Conservation (phyloP, 2,888 invertebrate species). For the Acanthopleura granulata region DNA sequence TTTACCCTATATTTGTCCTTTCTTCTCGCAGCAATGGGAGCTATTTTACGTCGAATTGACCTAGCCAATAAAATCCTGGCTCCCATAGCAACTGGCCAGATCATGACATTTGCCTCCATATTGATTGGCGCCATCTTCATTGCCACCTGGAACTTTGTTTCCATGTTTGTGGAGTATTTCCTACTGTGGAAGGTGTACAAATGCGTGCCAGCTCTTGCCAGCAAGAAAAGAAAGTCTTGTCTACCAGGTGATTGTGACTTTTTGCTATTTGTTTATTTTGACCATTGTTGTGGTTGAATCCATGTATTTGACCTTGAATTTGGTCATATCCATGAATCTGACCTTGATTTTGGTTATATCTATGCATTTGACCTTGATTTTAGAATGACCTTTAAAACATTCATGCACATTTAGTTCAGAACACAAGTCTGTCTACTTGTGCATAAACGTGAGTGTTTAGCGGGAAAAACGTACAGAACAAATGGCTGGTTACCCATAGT, state of each 20-base stretch:
- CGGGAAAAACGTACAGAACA: too few relatives aligned
- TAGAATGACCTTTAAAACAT: too few relatives aligned
- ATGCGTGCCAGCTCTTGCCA: constrained; percentile 59
- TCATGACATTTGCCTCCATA: constrained; percentile 55
- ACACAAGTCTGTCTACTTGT: too few relatives aligned
- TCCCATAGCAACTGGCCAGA: constrained; percentile 69
- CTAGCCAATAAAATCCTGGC: constrained; percentile 68
- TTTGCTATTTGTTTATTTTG: too few relatives aligned
- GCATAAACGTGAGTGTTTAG: too few relatives aligned
- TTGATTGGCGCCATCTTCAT: constrained; percentile 47
- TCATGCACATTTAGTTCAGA: too few relatives aligned
- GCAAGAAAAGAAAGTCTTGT: constrained; percentile 27
- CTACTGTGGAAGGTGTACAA: constrained; percentile 66
- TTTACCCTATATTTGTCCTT: not conserved
- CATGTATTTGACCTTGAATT: too few relatives aligned
- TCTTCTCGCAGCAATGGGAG: constrained; percentile 66
- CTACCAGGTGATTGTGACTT: not conserved
- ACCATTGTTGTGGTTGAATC: too few relatives aligned
- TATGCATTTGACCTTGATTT: too few relatives aligned
- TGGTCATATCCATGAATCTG: too few relatives aligned
- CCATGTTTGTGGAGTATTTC: constrained; percentile 67
- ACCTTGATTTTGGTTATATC: too few relatives aligned
- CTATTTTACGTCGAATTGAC: constrained; percentile 70
- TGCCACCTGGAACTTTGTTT: constrained; percentile 68
- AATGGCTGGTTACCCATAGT: too few relatives aligned